These are phyloP conservation scores for Sebastiscus albofasciatus DNA, from an alignment of 2,797 vertebrate species.

Conservation along the genomic window DNA sequence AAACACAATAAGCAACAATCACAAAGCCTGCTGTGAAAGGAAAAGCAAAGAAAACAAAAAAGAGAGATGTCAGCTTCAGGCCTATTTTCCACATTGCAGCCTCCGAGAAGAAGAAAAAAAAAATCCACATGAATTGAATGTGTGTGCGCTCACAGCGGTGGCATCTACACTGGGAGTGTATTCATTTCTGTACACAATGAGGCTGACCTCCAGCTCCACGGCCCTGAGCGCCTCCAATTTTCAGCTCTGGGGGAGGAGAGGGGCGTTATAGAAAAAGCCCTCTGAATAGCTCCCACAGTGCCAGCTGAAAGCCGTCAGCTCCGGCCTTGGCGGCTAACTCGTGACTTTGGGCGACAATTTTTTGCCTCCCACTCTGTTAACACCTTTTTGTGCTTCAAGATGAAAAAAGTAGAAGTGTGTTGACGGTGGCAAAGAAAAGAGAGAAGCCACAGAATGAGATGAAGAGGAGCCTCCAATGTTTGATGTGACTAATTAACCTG, in stretches of 20 bases:
- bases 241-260: conserved; percentile 50
- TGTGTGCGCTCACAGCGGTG: conserved; percentile 29
- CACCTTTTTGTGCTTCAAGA: conserved; percentile 38
- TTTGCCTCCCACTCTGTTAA: conserved; percentile 30
- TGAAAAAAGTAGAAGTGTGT: neutral
- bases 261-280: conserved; percentile 43
- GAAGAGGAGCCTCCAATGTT: neutral
- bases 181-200: conserved; percentile 73
- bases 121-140: conserved; percentile 33
- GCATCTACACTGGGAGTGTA: conserved; percentile 45
- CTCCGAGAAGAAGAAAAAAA: conserved; percentile 14
- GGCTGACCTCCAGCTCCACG: conserved; percentile 64
- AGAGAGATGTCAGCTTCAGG: conserved; percentile 17
- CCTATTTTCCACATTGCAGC: conserved; percentile 32
- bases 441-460: neutral
- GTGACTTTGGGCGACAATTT: conserved; percentile 28
- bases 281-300: conserved; percentile 49
- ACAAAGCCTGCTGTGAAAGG: conserved; percentile 27
- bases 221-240: conserved; percentile 62
- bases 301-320: conserved; percentile 44
- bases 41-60: conserved; percentile 14
- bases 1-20: conserved; percentile 23
- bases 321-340: conserved; percentile 32
- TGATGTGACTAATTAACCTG: neutral
- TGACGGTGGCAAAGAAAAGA: neutral